Conservation (phyloP, 1,140 invertebrate species). For the Spodoptera litura region DNA sequence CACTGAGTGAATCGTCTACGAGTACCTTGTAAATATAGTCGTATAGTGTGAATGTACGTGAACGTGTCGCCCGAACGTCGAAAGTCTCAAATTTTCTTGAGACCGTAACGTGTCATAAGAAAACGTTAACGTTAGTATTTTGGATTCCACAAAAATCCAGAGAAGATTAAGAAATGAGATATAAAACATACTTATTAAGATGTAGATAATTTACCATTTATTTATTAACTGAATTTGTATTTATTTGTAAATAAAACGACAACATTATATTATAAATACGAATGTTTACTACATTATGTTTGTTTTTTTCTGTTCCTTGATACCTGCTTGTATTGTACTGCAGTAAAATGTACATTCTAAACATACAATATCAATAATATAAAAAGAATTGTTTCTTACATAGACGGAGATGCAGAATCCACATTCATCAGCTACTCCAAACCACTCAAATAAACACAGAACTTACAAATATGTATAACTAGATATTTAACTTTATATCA, state of each 20-base stretch:
- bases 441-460: too few relatives aligned
- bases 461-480: too few relatives aligned
- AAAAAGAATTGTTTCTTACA: too few relatives aligned
- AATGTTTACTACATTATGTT: slow-evolving; percentile 85
- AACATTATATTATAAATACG: slow-evolving; percentile 86
- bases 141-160: slow-evolving; percentile 82
- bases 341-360: slow-evolving; percentile 1
- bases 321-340: not conserved
- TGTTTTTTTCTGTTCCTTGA: slow-evolving; percentile 70
- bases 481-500: too few relatives aligned
- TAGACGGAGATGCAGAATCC: too few relatives aligned
- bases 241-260: slow-evolving; percentile 86
- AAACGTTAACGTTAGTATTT: slow-evolving; percentile 86
- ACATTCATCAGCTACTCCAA: too few relatives aligned
- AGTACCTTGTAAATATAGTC: slow-evolving; percentile 82
- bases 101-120: slow-evolving; percentile 85
- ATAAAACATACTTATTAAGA: slow-evolving; percentile 86
- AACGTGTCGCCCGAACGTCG: slow-evolving; percentile 85
- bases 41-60: slow-evolving; percentile 85
- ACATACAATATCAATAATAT: too few relatives aligned
- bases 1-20: slow-evolving; percentile 79
- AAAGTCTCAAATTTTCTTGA: slow-evolving; percentile 86
- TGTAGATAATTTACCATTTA: slow-evolving; percentile 87
- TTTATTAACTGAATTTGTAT: slow-evolving; percentile 86
- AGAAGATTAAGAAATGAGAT: slow-evolving; percentile 86